A percentile compares a stretch with the other conserved stretches of the same genome.
phyloP scores from a whole-genome alignment of 2,113 vertebrate genomes.

The Hucho hucho region DNA sequence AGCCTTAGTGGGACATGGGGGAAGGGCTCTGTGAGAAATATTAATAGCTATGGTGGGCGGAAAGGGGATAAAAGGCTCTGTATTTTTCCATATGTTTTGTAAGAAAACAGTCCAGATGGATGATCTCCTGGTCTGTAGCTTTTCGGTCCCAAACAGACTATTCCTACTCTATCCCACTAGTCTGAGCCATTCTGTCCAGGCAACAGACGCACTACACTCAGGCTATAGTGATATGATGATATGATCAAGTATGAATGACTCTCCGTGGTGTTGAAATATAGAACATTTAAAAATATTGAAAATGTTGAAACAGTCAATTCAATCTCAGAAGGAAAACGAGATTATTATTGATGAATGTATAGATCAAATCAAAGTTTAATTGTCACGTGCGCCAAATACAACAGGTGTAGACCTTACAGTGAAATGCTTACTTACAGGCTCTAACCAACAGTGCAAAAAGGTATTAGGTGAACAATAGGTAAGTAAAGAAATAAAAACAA shows the following conservation, averaged over 20 bases:
- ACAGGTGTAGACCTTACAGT: too few species aligned
- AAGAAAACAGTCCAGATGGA: slow-evolving; percentile 68
- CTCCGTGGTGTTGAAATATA: too few species aligned
- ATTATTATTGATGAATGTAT: too few species aligned
- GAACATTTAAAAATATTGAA: too few species aligned
- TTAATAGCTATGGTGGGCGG: slow-evolving; percentile 69
- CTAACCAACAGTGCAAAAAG: too few species aligned
- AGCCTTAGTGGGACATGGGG: slow-evolving; percentile 69
- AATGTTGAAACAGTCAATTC: too few species aligned
- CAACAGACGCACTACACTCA: background rate
- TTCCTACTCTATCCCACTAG: background rate
- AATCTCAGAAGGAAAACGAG: too few species aligned
- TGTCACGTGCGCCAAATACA: too few species aligned
- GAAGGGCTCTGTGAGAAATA: slow-evolving; percentile 60
- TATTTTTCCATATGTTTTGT: slow-evolving; percentile 68
- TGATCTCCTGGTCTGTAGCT: slow-evolving; percentile 57
- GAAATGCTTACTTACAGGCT: too few species aligned
- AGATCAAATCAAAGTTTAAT: too few species aligned
- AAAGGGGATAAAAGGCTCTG: slow-evolving; percentile 46
- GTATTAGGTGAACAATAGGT: too few species aligned
- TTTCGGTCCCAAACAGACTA: background rate
- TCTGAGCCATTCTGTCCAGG: background rate
- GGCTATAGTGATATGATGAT: background rate
- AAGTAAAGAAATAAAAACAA: too few species aligned
- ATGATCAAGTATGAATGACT: background rate